Conservation (phyloP, 2,113 vertebrate species). For the Xiphophorus maculatus region DNA sequence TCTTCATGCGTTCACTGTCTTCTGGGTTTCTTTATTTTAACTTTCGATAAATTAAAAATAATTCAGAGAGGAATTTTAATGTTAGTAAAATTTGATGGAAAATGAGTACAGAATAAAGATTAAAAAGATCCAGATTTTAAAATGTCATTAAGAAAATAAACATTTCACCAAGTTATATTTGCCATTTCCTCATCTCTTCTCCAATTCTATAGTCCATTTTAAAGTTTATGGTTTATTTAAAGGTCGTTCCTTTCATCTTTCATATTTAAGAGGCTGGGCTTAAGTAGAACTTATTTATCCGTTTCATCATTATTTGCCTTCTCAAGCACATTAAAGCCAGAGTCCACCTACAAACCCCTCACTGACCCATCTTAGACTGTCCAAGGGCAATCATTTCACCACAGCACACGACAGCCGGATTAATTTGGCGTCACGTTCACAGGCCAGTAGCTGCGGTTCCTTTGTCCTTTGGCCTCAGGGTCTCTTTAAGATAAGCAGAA, state of each 20-base stretch:
- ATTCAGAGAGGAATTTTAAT: no score
- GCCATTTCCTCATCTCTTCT: neutral
- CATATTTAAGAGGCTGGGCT: neutral
- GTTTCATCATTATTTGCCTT: neutral
- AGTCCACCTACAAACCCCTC: neutral
- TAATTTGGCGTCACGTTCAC: constrained; percentile 21
- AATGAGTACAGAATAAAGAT: neutral
- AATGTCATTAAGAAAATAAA: neutral
- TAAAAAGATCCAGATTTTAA: neutral
- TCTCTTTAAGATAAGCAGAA: constrained; percentile 16
- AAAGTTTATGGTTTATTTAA: neutral
- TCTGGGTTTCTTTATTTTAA: neutral
- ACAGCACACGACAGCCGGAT: constrained; percentile 1
- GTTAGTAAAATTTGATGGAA: neutral
- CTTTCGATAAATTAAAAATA: neutral
- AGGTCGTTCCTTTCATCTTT: neutral
- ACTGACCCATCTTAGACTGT: neutral
- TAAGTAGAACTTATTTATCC: neutral
- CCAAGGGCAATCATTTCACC: neutral
- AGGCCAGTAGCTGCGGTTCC: neutral
- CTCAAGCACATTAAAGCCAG: neutral
- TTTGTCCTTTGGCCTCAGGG: constrained; percentile 33
- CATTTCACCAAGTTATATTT: neutral
- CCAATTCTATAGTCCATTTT: neutral
- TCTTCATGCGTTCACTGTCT: neutral